These are phyloP conservation scores for Pseudochirops corinnae DNA, from an alignment of 2,797 vertebrate genomes.

Conservation along the genomic window DNA sequence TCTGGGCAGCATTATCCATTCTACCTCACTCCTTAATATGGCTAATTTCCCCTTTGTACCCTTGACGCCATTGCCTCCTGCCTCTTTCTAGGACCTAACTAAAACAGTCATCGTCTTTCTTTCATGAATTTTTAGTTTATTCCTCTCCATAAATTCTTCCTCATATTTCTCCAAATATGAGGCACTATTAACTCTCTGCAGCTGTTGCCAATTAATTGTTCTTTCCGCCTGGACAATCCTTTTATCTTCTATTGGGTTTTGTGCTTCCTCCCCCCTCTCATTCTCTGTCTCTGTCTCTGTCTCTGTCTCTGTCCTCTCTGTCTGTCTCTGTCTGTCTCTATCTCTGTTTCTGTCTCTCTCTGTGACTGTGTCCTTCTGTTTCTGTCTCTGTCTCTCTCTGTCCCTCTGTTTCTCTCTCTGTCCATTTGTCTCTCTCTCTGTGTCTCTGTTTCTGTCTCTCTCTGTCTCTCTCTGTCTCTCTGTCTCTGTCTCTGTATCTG, in stretches of 20 bases:
- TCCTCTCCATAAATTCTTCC: not conserved
- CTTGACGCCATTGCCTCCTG: not conserved
- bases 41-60: not conserved
- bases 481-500: too few species aligned
- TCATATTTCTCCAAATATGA: not conserved
- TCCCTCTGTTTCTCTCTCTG: too few species aligned
- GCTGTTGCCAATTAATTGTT: not conserved
- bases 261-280: not conserved
- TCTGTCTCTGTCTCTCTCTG: too few species aligned
- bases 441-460: accelerated
- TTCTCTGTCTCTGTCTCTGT: not conserved
- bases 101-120: not conserved
- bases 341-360: too few species aligned
- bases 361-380: too few species aligned
- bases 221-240: not conserved
- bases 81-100: not conserved
- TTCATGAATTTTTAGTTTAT: not conserved
- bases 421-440: too few species aligned
- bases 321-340: too few species aligned
- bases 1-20: not conserved
- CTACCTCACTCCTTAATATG: not conserved
- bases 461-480: not conserved
- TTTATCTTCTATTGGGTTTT: not conserved
- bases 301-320: not conserved
- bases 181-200: not conserved